Percentiles rank a stretch among this genome's conserved stretches.
phyloP scores from a whole-genome alignment of 2,888 invertebrate genomes.

The Desoria tigrina region DNA sequence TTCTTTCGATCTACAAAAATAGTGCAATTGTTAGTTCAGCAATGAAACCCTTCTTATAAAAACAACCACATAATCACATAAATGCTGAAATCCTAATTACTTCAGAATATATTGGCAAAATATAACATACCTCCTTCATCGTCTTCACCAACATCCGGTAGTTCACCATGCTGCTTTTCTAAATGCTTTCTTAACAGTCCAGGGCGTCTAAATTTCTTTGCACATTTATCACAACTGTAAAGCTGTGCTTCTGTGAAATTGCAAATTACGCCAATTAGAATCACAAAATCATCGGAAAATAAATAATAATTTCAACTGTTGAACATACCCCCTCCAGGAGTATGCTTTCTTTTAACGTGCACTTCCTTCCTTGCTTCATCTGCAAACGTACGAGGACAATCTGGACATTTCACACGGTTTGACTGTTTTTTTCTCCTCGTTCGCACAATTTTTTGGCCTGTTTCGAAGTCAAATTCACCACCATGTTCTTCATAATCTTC shows the following conservation, averaged over 20 bases:
- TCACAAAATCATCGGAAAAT: not conserved
- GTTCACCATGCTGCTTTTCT: not conserved
- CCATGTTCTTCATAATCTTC: not conserved
- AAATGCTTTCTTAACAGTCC: constrained; percentile 16
- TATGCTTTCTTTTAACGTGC: not conserved
- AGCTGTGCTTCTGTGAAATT: constrained; percentile 21
- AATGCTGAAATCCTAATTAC: too few relatives aligned
- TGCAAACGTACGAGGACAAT: constrained; percentile 1
- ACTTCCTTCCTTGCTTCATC: not conserved
- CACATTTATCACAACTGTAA: constrained; percentile 16
- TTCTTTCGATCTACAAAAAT: not conserved
- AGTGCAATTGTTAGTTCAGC: too few relatives aligned
- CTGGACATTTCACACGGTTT: not conserved
- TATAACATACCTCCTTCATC: constrained; percentile 5
- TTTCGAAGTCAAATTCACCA: not conserved
- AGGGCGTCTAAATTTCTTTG: constrained; percentile 2
- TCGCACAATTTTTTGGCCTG: not conserved
- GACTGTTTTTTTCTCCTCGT: not conserved
- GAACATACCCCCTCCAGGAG: not conserved
- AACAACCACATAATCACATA: not conserved
- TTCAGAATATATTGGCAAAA: too few relatives aligned
- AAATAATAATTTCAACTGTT: not conserved
- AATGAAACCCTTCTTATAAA: not conserved
- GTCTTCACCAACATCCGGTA: not conserved
- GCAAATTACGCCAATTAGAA: not conserved